Percentiles rank a stretch among this genome's conserved stretches.
Conservation (phyloP, 92 coral and sea anemone genomes). For the Pocillopora meandrina region DNA sequence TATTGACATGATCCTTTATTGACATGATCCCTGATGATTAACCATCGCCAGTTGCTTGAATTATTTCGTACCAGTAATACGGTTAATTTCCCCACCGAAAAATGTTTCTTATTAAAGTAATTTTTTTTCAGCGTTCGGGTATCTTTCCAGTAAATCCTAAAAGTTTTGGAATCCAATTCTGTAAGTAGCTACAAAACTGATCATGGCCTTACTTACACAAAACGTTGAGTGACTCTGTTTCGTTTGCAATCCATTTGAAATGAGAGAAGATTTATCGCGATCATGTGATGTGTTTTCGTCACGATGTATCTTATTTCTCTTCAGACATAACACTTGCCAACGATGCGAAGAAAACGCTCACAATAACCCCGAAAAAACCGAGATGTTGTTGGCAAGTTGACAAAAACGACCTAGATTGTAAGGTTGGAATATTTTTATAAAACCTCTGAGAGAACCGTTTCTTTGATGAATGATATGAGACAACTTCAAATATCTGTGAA, state of each 20-base stretch:
- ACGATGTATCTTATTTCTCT: too few species aligned
- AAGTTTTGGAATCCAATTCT: conserved; percentile 74
- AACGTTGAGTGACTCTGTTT: too few species aligned
- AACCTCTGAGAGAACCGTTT: background rate
- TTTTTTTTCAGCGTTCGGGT: conserved; percentile 54
- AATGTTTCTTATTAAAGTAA: background rate
- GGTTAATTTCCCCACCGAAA: background rate
- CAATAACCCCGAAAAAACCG: conserved; percentile 65
- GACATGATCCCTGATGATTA: too few species aligned
- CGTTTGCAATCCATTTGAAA: too few species aligned
- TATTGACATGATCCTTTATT: too few species aligned
- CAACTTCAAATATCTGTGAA: background rate
- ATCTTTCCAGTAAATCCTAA: conserved; percentile 60
- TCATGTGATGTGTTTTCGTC: too few species aligned
- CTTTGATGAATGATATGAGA: background rate
- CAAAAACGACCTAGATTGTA: conserved; percentile 61
- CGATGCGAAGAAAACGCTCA: conserved; percentile 48
- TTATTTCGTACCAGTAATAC: too few species aligned
- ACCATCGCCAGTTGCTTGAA: too few species aligned
- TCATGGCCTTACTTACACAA: too few species aligned
- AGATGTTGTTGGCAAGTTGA: conserved; percentile 83
- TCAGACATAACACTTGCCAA: conserved; percentile 75
- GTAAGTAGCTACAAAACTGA: conserved; percentile 45
- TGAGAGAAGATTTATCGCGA: background rate
- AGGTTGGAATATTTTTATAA: conserved; percentile 36